phyloP scores from a whole-genome alignment of 2,113 vertebrate species.

The Numenius arquata region DNA sequence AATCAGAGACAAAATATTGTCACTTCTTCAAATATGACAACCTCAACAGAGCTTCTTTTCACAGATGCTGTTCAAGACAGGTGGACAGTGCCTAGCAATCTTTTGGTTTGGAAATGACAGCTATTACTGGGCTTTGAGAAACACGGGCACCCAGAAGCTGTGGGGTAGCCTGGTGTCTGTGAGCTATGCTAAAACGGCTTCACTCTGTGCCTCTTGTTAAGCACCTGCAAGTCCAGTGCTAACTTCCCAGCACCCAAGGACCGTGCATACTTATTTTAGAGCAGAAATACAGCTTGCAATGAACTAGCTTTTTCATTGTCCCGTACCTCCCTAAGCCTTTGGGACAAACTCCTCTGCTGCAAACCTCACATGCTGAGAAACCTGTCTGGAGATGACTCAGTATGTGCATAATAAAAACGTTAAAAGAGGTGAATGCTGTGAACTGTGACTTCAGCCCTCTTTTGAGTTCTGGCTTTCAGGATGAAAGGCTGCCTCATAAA shows the following conservation, averaged over 20 bases:
- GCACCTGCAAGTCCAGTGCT: not conserved
- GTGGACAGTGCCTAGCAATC: not conserved
- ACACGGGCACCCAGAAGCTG: fast-evolving
- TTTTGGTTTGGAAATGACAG: not conserved
- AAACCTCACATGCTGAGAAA: not conserved
- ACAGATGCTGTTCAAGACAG: not conserved
- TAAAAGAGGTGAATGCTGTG: not conserved
- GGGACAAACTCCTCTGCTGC: not conserved
- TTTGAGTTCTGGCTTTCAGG: not conserved
- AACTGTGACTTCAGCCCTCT: not conserved
- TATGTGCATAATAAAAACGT: not conserved
- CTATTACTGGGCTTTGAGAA: not conserved
- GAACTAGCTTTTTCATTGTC: not conserved
- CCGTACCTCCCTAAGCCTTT: not conserved
- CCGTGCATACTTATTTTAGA: not conserved
- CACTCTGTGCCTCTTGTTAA: not conserved
- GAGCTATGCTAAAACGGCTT: not conserved
- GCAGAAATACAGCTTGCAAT: not conserved
- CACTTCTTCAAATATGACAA: not conserved
- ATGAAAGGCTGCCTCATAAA: not conserved
- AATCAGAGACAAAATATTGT: not conserved
- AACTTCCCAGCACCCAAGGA: not conserved
- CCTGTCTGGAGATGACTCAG: not conserved
- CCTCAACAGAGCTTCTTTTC: not conserved
- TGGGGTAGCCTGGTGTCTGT: not conserved